Base-by-base conservation (phyloP, 2,888 invertebrate genomes). In the Rhorus exstirpatorius region DNA sequence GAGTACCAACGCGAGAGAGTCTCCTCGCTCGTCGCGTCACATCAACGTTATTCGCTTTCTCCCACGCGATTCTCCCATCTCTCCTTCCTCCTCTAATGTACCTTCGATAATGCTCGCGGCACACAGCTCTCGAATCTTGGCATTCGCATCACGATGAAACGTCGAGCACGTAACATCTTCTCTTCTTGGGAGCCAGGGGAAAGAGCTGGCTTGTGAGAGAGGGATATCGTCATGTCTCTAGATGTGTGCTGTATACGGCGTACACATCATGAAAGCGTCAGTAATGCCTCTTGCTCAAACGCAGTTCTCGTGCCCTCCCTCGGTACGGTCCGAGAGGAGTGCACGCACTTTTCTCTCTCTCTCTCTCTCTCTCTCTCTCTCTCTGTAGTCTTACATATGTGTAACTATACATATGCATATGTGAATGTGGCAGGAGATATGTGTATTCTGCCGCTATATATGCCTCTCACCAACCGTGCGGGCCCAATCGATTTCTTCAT, bases 141-240 rank as follows among this genome's bases (percentile, higher is more conserved):
- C 80, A 89, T 90, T 89, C 90, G 83, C 84, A 86, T 88, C 90
- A 90, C 90, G 89, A 79, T 77, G 70, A 75, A 75, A 72, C 87
- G 83, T 86, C 89, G 87, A 88, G 91, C 91, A 92, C 91, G 92
- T 92, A 92, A 92, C 91, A 92, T 92, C 91, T 92, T 91, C 91
- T 91, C 89, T 92, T 92, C 92, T 90, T 88, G 88, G 90, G 92
- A 91, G 89, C 81, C 78, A 63, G 79, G 81, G 71, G 60, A 35
- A 77, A 67, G 78, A 81, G 63, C 72, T 67, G 7, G 49, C 19
- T 24, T 10, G 31, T 44, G 17, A 14, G 74, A 51, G 24, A 31
- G 63, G 63, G 51, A 74, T 21, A 41, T 21, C 38, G 24, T 4
- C 4, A 8, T 12, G 10, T 24, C 10, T 53, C 21, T 51, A 53